Evolutionary conservation across 2,113 vertebrate genomes (phyloP).

Genomic region (Bucco capensis): DNA sequence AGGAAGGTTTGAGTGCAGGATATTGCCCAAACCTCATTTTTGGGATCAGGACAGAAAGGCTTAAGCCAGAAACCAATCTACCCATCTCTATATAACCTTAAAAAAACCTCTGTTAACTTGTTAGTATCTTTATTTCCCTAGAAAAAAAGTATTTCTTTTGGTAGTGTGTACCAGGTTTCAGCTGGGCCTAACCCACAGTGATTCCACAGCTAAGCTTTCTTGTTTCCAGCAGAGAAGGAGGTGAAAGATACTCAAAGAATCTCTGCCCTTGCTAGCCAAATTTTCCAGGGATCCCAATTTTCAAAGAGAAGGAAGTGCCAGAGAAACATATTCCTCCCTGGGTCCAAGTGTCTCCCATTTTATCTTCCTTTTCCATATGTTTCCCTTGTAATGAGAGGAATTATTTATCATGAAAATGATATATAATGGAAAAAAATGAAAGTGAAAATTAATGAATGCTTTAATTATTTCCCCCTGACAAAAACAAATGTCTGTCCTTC

Average conservation of each 20-base stretch:
- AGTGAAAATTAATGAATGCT: constrained; percentile 36
- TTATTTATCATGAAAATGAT: constrained; percentile 56
- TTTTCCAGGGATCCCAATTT: constrained; percentile 29
- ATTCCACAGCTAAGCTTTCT: constrained; percentile 38
- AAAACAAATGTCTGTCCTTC: constrained; percentile 56
- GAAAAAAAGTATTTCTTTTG: constrained; percentile 43
- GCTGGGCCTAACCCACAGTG: constrained; percentile 21
- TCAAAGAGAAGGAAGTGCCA: not conserved
- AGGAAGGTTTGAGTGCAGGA: not conserved
- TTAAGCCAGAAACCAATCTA: not conserved
- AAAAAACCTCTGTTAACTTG: not conserved
- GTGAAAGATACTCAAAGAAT: constrained; percentile 50
- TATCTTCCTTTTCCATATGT: constrained; percentile 58
- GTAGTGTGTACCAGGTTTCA: not conserved
- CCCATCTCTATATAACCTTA: not conserved
- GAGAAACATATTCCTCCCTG: not conserved
- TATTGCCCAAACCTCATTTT: no score
- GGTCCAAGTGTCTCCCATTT: not conserved
- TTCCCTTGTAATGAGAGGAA: constrained; percentile 49
- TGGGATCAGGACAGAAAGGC: not conserved
- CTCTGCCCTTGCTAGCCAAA: constrained; percentile 28
- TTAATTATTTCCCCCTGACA: constrained; percentile 56
- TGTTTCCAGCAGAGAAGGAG: constrained; percentile 45
- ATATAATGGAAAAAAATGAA: constrained; percentile 52
- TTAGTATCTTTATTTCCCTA: not conserved